Percentiles rank a stretch among this genome's conserved stretches.
These are phyloP conservation scores for Channa maculata DNA, from an alignment of 2,113 vertebrate genomes.

Conservation along the genomic window DNA sequence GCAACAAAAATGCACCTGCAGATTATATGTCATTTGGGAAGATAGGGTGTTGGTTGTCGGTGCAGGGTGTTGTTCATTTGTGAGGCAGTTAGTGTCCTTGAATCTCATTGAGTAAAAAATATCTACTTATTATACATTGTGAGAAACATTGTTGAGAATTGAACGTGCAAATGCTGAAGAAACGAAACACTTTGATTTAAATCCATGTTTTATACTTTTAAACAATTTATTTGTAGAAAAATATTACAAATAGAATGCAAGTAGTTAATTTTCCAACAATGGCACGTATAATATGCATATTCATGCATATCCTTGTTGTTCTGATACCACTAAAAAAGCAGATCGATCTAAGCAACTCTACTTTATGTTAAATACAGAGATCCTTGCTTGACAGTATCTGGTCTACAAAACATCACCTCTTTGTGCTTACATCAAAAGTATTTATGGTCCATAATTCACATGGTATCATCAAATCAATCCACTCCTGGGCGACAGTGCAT, in stretches of 20 bases:
- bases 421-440: constrained; percentile 44
- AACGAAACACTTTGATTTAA: constrained; percentile 13
- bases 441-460: constrained; percentile 18
- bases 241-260: constrained; percentile 68
- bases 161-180: constrained; percentile 7
- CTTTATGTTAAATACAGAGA: constrained; percentile 40
- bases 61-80: neutral
- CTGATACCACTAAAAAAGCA: constrained; percentile 26
- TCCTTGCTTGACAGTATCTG: constrained; percentile 26
- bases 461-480: constrained; percentile 27
- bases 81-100: neutral
- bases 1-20: constrained; percentile 38
- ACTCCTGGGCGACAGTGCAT: constrained; percentile 56
- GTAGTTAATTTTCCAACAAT: constrained; percentile 50
- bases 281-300: constrained; percentile 30
- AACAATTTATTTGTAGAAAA: constrained; percentile 80
- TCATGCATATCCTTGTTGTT: constrained; percentile 9
- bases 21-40: constrained; percentile 23
- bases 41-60: neutral
- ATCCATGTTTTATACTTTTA: constrained; percentile 33
- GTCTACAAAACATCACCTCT: constrained; percentile 26
- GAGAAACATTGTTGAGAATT: neutral
- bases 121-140: neutral
- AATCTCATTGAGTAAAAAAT: neutral
- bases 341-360: constrained; percentile 35